A percentile compares a stretch with the other conserved stretches of the same genome.
Conservation (phyloP, 2,113 vertebrate genomes). For the Dromiciops gliroides region DNA sequence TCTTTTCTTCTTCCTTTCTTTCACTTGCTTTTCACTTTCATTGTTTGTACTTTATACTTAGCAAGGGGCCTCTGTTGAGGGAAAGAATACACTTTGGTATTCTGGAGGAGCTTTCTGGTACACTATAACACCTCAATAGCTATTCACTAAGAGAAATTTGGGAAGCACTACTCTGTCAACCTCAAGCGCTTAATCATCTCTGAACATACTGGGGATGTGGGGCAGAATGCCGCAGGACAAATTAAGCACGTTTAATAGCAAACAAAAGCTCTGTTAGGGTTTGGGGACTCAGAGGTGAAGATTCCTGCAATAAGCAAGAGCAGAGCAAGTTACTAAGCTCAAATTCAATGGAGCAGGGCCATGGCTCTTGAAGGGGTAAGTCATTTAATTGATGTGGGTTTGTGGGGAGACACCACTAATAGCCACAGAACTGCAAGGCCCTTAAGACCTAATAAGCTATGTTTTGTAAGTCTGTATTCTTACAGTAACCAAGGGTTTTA, state of each 20-base stretch:
- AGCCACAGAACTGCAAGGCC: constrained; percentile 48
- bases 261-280: background rate
- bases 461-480: constrained; percentile 63
- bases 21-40: constrained; percentile 10
- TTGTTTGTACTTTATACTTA: constrained; percentile 83
- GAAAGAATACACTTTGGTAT: constrained; percentile 72
- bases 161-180: constrained; percentile 40
- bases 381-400: background rate
- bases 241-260: background rate
- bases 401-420: constrained; percentile 6
- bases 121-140: constrained; percentile 57
- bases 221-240: background rate
- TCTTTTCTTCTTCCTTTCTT: constrained; percentile 68
- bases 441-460: constrained; percentile 42
- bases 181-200: background rate
- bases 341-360: constrained; percentile 23
- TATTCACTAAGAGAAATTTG: constrained; percentile 59
- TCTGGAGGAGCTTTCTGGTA: constrained; percentile 69
- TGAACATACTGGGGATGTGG: accelerated
- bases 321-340: background rate
- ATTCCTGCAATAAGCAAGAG: constrained; percentile 2
- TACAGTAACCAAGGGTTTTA: constrained; percentile 71
- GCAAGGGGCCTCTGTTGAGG: constrained; percentile 73
- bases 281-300: accelerated
- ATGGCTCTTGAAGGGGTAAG: constrained; percentile 34